Evolutionary conservation across 2,888 invertebrate genomes (phyloP), one percentile per base, ranked within the genome.

Genomic region (Euplexia lucipara): DNA sequence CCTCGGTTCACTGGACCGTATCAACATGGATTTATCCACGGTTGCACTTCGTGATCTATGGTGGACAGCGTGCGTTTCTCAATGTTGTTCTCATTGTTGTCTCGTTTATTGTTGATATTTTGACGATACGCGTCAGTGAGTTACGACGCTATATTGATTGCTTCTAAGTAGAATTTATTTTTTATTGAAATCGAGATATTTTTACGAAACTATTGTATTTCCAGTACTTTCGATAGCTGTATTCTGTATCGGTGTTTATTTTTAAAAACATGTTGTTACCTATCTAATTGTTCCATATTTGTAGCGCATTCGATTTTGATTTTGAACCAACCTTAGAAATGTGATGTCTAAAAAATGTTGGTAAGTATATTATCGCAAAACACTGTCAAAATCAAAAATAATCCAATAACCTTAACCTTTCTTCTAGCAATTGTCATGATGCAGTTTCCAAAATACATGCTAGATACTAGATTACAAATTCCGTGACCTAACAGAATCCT

Each of bases 11-110:
- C 64, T 60, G 62, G 52, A 57, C 64, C 70, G 64, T 67, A 64
- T 42, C 75, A 16, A 52, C 59, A 59, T 64, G 54, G 59, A 75
- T 75, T n/a, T 66, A 57, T 68, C 47, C 41, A 75, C 54, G 75
- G 64, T 54, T 45, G 65, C 49, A 20, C 14, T 47, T 16, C 47
- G 34, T 64, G 58, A 53, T 77, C 62, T 75, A 49, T 63, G 57
- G 39, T 20, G 48, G 51, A 30, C 44, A 41, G 32, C 32, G 20
- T 49, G 37, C 52, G 49, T 59, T 67, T 69, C 63, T 72, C 68
- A 59, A 48, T 20, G 47, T 37, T 60, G 53, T 47, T 10, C 48
- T 64, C 32, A 60, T 59, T 66, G 30, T 54, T 44, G 49, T 16
- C 8, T 44, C 9, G 37, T 65, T 78, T 74, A n/a, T 70, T 69